Conservation (phyloP, 2,113 vertebrate genomes). For the Gasterosteus aculeatus region DNA sequence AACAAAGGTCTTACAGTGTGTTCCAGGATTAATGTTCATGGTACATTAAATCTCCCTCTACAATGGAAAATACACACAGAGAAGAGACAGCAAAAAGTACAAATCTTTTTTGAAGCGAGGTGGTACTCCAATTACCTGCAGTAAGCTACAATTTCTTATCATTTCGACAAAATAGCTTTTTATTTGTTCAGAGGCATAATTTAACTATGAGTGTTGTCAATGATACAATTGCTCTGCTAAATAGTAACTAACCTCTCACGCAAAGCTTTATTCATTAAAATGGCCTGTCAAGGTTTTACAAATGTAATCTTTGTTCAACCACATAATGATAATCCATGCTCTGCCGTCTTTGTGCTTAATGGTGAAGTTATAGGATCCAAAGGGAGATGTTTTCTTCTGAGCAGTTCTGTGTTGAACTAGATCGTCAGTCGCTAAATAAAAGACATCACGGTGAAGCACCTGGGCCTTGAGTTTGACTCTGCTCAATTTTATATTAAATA, state of each 20-base stretch:
- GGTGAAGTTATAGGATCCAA: not conserved
- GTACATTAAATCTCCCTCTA: too few relatives aligned
- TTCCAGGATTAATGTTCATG: not conserved
- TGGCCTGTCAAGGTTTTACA: not conserved
- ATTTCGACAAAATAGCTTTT: not conserved
- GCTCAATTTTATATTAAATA: not conserved
- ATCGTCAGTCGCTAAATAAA: constrained; percentile 12
- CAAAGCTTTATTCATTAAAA: too few relatives aligned
- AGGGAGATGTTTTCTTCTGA: not conserved
- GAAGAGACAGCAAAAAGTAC: not conserved
- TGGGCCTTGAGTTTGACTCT: not conserved
- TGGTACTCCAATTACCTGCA: not conserved
- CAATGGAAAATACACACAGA: not conserved
- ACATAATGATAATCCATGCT: constrained; percentile 15
- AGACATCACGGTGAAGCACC: not conserved
- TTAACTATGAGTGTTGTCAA: not conserved
- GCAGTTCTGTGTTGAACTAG: not conserved
- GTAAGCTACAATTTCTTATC: not conserved
- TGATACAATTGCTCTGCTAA: not conserved
- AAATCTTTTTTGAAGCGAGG: not conserved
- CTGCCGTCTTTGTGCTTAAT: not conserved
- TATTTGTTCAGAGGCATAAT: not conserved
- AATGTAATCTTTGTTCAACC: not conserved
- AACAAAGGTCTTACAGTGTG: not conserved
- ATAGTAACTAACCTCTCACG: too few relatives aligned